Conservation (phyloP, 2,888 invertebrate species). For the Lochmaea crataegi region DNA sequence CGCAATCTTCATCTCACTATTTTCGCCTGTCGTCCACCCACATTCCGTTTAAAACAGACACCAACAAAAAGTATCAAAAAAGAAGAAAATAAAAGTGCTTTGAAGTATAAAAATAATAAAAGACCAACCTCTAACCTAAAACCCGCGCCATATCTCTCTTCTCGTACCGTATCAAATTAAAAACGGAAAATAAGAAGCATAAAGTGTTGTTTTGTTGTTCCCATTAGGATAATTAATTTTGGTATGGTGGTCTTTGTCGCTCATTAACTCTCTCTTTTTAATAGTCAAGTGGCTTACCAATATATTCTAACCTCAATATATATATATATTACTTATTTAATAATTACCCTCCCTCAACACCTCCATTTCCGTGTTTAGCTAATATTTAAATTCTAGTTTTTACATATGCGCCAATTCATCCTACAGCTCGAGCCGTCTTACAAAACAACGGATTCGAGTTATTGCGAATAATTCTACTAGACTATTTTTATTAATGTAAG, state of each 20-base stretch:
- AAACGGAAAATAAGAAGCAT: conserved; percentile 40
- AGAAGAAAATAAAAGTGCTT: conserved; percentile 8
- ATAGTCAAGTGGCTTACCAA: conserved; percentile 5
- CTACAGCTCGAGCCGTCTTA: too few relatives aligned
- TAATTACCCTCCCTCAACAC: too few relatives aligned
- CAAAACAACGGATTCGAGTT: too few relatives aligned
- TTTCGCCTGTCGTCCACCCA: conserved; percentile 18
- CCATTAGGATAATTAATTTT: conserved; percentile 47
- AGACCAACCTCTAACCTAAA: conserved; percentile 24
- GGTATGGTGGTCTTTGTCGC: conserved; percentile 33
- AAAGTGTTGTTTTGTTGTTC: conserved; percentile 43
- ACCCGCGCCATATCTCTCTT: conserved; percentile 26
- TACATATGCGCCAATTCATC: too few relatives aligned
- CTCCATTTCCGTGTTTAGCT: too few relatives aligned
- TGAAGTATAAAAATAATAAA: conserved; percentile 21
- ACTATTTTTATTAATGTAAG: too few relatives aligned
- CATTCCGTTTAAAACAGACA: conserved; percentile 25
- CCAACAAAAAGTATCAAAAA: conserved; percentile 18
- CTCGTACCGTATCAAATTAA: conserved; percentile 35
- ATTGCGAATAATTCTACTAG: too few relatives aligned
- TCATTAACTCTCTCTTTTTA: conserved; percentile 9
- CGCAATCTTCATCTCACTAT: conserved; percentile 19
- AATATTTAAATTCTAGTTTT: too few relatives aligned
- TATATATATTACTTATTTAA: too few relatives aligned
- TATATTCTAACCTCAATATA: too few relatives aligned